Percentiles rank a stretch among this genome's conserved stretches.
Evolutionary conservation across 2,113 vertebrate genomes (phyloP).

Genomic region (Amphiprion ocellaris): DNA sequence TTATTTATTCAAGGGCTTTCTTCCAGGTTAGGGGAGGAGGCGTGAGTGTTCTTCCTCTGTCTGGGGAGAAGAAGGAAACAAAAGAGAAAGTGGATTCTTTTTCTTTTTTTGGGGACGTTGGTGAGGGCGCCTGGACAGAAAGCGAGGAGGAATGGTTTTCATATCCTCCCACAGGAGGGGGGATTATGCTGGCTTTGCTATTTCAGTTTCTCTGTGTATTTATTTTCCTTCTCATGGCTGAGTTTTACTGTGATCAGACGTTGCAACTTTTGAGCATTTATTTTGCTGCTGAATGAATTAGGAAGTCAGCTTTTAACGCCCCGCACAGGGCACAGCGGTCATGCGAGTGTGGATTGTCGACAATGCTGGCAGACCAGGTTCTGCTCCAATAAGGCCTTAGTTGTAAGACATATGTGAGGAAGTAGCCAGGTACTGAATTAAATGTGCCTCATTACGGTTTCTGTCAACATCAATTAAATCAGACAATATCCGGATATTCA

Average conservation of each 20-base stretch:
- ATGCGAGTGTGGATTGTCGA: conserved; percentile 51
- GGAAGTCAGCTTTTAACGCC: conserved; percentile 57
- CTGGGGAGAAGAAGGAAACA: conserved; percentile 23
- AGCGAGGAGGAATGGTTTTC: conserved; percentile 41
- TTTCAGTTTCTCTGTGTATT: conserved; percentile 77
- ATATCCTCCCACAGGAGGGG: conserved; percentile 45
- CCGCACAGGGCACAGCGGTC: conserved; percentile 37
- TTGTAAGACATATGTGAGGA: conserved; percentile 45
- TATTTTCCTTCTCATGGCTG: conserved; percentile 76
- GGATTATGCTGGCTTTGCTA: conserved; percentile 73
- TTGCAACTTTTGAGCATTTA: conserved; percentile 72
- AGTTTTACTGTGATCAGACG: conserved; percentile 80
- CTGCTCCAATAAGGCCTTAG: conserved; percentile 71
- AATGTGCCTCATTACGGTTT: conserved; percentile 65
- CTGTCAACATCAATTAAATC: conserved; percentile 34
- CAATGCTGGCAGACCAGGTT: conserved; percentile 63
- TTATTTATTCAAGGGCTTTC: conserved; percentile 67
- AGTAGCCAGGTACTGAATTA: conserved; percentile 47
- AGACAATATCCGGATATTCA: conserved; percentile 23
- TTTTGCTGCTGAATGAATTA: conserved; percentile 72
- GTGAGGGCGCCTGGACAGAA: conserved; percentile 37
- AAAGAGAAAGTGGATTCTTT: conserved; percentile 28
- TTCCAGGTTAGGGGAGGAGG: conserved; percentile 11
- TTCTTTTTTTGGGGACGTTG: not conserved
- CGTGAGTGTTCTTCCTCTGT: conserved; percentile 34